These are phyloP conservation scores for Leptodactylus fuscus DNA, from an alignment of 2,113 vertebrate species.

Conservation along the genomic window DNA sequence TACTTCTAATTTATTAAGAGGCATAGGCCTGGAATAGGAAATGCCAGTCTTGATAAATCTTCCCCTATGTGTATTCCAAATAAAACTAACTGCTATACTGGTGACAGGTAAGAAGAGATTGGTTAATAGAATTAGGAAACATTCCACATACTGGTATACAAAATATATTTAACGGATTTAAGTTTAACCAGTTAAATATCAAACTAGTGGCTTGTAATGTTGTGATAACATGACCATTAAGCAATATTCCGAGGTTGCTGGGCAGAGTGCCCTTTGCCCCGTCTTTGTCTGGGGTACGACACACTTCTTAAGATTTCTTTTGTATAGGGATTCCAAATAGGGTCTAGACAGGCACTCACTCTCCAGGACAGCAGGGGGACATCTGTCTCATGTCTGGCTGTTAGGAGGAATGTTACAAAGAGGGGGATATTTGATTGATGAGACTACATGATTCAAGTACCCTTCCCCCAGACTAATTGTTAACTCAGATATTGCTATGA, in stretches of 20 bases:
- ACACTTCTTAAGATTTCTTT: slow-evolving; percentile 37
- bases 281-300: slow-evolving; percentile 42
- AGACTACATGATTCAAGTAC: slow-evolving; percentile 39
- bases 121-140: background rate
- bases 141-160: background rate
- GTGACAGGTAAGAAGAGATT: background rate
- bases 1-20: too few species aligned
- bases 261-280: slow-evolving; percentile 23
- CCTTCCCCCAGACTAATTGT: background rate
- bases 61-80: background rate
- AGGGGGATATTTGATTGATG: slow-evolving; percentile 52
- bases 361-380: slow-evolving; percentile 50
- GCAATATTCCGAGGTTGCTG: slow-evolving; percentile 39
- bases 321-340: slow-evolving; percentile 52
- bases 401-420: slow-evolving; percentile 1
- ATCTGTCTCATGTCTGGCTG: slow-evolving; percentile 58
- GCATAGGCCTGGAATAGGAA: too few species aligned
- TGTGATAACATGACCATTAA: slow-evolving; percentile 26
- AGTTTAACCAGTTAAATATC: background rate
- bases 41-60: too few species aligned
- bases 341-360: slow-evolving; percentile 57
- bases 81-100: background rate
- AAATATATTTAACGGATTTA: background rate
- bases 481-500: background rate
- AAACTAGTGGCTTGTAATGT: background rate